Conservation (phyloP, 2,113 vertebrate genomes). For the Gavia stellata region DNA sequence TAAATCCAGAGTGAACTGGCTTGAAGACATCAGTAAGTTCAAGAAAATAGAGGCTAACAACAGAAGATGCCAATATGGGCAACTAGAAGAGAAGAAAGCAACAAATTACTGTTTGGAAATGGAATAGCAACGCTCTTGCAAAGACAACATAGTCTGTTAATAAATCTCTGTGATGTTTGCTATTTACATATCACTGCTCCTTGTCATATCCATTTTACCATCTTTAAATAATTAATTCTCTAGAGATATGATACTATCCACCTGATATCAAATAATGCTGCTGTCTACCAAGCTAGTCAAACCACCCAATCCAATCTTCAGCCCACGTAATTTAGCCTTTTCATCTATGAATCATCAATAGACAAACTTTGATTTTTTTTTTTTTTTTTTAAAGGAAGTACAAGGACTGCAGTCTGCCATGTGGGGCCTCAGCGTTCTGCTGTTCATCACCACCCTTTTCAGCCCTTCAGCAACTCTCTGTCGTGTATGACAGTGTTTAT, state of each 20-base stretch:
- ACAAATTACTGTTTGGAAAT: neutral
- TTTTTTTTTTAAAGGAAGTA: neutral
- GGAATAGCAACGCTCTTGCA: neutral
- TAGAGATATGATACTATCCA: neutral
- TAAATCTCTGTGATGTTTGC: neutral
- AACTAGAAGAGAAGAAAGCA: constrained; percentile 75
- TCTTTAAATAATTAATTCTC: constrained; percentile 24
- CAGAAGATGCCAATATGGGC: constrained; percentile 92
- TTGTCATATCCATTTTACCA: neutral
- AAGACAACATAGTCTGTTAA: neutral
- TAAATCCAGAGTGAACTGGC: constrained; percentile 92
- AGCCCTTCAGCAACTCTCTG: neutral
- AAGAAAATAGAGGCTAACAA: constrained; percentile 97
- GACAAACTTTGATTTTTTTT: neutral
- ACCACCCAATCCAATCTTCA: neutral
- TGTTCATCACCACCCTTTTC: neutral
- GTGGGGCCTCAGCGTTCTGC: neutral
- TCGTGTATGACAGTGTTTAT: neutral
- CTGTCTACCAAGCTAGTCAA: neutral
- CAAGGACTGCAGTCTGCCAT: neutral
- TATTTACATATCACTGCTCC: neutral
- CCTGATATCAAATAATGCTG: neutral
- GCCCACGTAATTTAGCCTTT: neutral
- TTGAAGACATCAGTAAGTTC: constrained; percentile 97
- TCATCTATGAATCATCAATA: neutral